phyloP scores from a whole-genome alignment of 2,888 invertebrate genomes.

The Campopleginae sp. region DNA sequence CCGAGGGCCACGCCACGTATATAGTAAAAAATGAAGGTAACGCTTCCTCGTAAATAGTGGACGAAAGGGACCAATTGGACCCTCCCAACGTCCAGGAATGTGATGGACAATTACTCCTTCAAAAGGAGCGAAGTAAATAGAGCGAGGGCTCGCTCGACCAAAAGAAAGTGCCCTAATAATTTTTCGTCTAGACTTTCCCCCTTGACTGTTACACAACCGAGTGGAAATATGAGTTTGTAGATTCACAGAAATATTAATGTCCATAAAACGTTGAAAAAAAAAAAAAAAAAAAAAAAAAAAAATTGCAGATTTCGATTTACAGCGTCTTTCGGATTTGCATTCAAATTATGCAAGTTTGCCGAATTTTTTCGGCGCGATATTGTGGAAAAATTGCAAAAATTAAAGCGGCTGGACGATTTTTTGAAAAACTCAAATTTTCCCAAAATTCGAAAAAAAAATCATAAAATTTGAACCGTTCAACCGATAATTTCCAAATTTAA shows the following conservation, averaged over 20 bases:
- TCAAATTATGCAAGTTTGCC: too few species aligned
- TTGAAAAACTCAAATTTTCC: too few species aligned
- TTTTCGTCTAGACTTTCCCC: constrained; percentile 5
- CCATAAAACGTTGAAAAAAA: background rate
- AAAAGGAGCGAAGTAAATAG: background rate
- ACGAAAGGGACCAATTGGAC: background rate
- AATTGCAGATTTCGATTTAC: background rate
- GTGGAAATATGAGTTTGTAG: background rate
- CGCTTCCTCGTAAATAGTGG: background rate
- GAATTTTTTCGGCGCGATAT: too few species aligned
- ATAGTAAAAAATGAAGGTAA: background rate
- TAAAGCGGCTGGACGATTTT: too few species aligned
- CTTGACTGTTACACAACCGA: background rate
- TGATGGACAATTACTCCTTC: constrained; percentile 9
- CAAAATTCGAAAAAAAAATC: too few species aligned
- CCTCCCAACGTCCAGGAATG: background rate
- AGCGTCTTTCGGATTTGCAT: background rate
- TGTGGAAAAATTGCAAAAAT: too few species aligned
- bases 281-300: background rate
- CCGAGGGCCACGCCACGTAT: background rate
- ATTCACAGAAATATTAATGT: background rate
- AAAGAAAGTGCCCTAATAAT: constrained; percentile 10
- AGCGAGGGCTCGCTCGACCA: background rate
- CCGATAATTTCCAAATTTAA: too few species aligned
- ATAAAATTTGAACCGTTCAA: too few species aligned